Base-by-base conservation (phyloP, 2,113 vertebrate species). In the Cygnus buccinator region DNA sequence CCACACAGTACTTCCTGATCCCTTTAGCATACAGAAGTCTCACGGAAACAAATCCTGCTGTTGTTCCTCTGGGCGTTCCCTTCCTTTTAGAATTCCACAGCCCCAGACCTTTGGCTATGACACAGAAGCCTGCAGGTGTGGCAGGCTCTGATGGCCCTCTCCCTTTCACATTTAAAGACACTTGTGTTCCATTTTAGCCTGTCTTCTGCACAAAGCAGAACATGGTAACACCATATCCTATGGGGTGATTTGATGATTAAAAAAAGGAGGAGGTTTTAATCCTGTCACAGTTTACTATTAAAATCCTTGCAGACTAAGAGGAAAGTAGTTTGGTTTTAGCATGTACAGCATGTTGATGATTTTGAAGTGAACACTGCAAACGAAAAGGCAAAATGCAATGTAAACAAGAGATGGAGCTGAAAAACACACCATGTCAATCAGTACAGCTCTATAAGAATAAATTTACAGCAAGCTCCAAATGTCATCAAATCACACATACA, bases 21-120 rank as follows among this genome's bases (percentile, higher is more conserved):
- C 9, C 19, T n/a, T 74, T 31, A 71, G 9, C 31, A 29, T 9
- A 37, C 2, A 25, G 22, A 65, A 74, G 91, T 78, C 84, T 82
- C 52, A 25, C 11, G 16, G 22, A 78, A 93, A 23, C 6, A 5
- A 15, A 1, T 31, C 44, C 0, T 0, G 21, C 15, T 43, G 8
- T n/a, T 71, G 13, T 26, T 85, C 5, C 52, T 77, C 29, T 41
- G 6, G 74, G 35, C 15, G n/a, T 84, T 48, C 37, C 26, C 10
- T 91, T 71, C 26, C 9, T 20, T 93, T 84, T 55, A 67, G 25
- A 23, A n/a, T 59, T 57, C 44, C 29, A 58, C 31, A 75, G 4
- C 55, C 13, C 13, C 74, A 85, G 7, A 16, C 35, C 28, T 67
- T 57, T 57, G 21, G 31, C 13, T 68, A 16, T 11, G 19, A 84